Conservation (phyloP, 2,888 invertebrate genomes). For the Megamerina dolium region DNA sequence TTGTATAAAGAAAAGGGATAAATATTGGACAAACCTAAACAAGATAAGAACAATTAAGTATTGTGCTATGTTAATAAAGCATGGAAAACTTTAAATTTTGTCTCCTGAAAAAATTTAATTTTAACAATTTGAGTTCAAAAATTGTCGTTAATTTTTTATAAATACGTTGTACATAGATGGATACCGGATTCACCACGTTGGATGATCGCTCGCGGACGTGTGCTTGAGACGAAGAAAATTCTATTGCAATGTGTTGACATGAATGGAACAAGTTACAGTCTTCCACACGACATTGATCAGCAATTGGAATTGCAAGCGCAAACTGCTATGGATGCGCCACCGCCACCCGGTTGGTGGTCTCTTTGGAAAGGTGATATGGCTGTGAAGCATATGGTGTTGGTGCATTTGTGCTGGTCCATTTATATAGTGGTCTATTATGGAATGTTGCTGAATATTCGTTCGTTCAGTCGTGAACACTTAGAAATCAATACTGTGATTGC, state of each 20-base stretch:
- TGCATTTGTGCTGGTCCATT: constrained; percentile 47
- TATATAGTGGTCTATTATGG: constrained; percentile 51
- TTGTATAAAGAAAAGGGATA: too few species aligned
- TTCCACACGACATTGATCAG: constrained; percentile 48
- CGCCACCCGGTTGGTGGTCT: constrained; percentile 47
- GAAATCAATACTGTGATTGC: constrained; percentile 49
- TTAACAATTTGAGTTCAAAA: not conserved
- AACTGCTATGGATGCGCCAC: constrained; percentile 44
- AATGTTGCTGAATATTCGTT: constrained; percentile 50
- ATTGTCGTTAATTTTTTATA: constrained; percentile 1
- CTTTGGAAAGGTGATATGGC: constrained; percentile 48
- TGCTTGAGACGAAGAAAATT: constrained; percentile 47
- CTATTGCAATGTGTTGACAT: constrained; percentile 44
- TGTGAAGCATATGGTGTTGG: constrained; percentile 42
- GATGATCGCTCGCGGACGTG: constrained; percentile 48
- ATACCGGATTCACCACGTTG: constrained; percentile 52
- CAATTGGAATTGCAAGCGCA: constrained; percentile 47
- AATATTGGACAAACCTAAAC: not conserved
- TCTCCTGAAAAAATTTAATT: not conserved
- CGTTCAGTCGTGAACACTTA: constrained; percentile 49
- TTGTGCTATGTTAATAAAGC: too few species aligned
- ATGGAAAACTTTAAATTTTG: too few species aligned
- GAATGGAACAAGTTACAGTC: constrained; percentile 44
- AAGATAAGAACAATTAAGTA: too few species aligned
- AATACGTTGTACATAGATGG: too few species aligned